Evolutionary conservation across 2,888 invertebrate species (phyloP).

Genomic region (Diaperis boleti): DNA sequence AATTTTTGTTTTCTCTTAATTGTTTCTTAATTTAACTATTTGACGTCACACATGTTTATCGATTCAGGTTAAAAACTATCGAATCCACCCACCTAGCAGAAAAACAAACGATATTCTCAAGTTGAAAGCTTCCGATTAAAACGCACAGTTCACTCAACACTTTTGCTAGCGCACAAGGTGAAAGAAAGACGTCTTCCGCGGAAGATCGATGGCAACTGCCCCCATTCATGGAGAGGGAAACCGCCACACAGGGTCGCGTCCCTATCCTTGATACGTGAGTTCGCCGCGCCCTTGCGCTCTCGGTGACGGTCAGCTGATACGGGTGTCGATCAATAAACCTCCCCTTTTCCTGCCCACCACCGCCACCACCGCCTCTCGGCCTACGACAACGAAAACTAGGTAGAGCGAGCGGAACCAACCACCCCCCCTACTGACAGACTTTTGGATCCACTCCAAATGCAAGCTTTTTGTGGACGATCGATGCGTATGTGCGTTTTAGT

Average conservation of each 20-base stretch:
- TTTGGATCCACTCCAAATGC: slow-evolving; percentile 35
- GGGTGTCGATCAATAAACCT: slow-evolving; percentile 50
- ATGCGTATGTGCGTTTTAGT: slow-evolving; percentile 13
- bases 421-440: slow-evolving; percentile 19
- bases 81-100: too few relatives aligned
- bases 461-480: slow-evolving; percentile 29
- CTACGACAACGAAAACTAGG: slow-evolving; percentile 54
- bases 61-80: too few relatives aligned
- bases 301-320: slow-evolving; percentile 56
- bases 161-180: background rate
- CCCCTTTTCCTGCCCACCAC: slow-evolving; percentile 37
- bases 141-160: too few relatives aligned
- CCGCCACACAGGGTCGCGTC: slow-evolving; percentile 24
- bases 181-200: slow-evolving; percentile 1
- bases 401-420: slow-evolving; percentile 45
- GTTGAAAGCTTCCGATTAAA: too few relatives aligned
- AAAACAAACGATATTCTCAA: too few relatives aligned
- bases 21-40: too few relatives aligned
- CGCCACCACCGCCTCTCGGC: slow-evolving; percentile 40
- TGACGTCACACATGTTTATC: too few relatives aligned
- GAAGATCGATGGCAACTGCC: slow-evolving; percentile 22
- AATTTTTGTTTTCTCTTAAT: too few relatives aligned
- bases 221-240: slow-evolving; percentile 40
- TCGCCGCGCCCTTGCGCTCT: slow-evolving; percentile 43
- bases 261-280: slow-evolving; percentile 42